These are phyloP conservation scores for Eurosta solidaginis DNA, from an alignment of 1,140 invertebrate species.

Conservation along the genomic window DNA sequence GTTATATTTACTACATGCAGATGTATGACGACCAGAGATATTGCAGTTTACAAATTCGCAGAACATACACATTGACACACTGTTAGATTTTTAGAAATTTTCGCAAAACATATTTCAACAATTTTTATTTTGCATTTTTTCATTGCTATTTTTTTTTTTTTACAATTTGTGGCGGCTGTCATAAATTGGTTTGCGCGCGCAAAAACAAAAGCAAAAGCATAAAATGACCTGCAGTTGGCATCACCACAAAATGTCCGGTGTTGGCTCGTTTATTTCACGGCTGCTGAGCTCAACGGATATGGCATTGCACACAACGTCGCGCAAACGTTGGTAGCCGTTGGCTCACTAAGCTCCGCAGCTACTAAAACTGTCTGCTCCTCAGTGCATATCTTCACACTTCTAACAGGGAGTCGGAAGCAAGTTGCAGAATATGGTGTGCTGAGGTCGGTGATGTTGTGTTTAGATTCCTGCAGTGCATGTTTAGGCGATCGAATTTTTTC, in stretches of 20 bases:
- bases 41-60: too few species aligned
- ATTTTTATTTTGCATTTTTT: not conserved
- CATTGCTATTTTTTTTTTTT: not conserved
- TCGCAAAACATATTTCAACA: not conserved
- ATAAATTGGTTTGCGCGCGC: not conserved
- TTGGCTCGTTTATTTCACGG: not conserved
- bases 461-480: not conserved
- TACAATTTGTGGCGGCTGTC: not conserved
- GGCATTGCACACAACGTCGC: not conserved
- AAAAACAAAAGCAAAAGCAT: not conserved
- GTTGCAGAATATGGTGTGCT: not conserved
- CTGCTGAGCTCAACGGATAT: not conserved
- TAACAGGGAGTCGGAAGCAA: not conserved
- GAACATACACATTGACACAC: too few species aligned
- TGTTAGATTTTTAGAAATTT: conserved; percentile 4
- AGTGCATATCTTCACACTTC: too few species aligned
- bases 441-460: not conserved
- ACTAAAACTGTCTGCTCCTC: not conserved
- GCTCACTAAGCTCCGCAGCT: not conserved
- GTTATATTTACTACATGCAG: not conserved
- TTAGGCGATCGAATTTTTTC: not conserved
- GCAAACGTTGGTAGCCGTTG: not conserved
- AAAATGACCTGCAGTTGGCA: not conserved
- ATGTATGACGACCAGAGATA: too few species aligned
- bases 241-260: not conserved